Evolutionary conservation across 2,888 invertebrate genomes (phyloP), one percentile per base, ranked within the genome.

Genomic region (Eristalis arbustorum): DNA sequence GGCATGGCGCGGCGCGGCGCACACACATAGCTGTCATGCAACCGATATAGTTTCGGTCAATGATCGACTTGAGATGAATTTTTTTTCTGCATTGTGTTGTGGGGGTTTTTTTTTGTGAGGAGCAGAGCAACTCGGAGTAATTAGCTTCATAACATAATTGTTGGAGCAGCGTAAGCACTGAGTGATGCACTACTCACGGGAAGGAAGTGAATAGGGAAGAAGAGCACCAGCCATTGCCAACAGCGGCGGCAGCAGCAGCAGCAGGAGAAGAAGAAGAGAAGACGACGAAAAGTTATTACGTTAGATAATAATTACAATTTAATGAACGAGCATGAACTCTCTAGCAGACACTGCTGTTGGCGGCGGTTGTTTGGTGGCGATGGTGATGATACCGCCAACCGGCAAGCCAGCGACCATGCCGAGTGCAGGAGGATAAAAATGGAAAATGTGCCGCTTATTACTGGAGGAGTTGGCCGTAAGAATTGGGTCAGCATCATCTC

Each of bases 281-380:
- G 67, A 66, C 56, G 84, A 76, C 73, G 78, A 87, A 73, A 82
- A 83, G 34, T 76, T 88, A 79, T 88, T 79, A 83, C 73, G 88
- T 84, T 76, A 88, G 84, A 83, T 88, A 87, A 87, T 88, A 88
- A 88, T 88, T 88, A 88, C 85, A 88, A 88, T 88, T 88, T 85
- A 88, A 88, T 89, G 89, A 89, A 89, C 89, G 89, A 89, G 89
- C 89, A 89, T 89, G 89, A 88, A 89, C 89, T 89, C 81, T 87
- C 87, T 87, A 72, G 74, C 71, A 81, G 75, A 81, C 81, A 40
- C 57, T 64, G 31, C 22, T n/a, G 22, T 5, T 23, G 57, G 57
- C 5, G 31, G 22, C 4, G 22, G 57, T n/a, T 57, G 57, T 22
- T n/a, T 31, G 57, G 18, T 18, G 18, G 57, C n/a, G 22, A 22